A percentile compares a stretch with the other conserved stretches of the same genome.
Conservation (phyloP, 2,888 invertebrate genomes). For the Leucania comma region DNA sequence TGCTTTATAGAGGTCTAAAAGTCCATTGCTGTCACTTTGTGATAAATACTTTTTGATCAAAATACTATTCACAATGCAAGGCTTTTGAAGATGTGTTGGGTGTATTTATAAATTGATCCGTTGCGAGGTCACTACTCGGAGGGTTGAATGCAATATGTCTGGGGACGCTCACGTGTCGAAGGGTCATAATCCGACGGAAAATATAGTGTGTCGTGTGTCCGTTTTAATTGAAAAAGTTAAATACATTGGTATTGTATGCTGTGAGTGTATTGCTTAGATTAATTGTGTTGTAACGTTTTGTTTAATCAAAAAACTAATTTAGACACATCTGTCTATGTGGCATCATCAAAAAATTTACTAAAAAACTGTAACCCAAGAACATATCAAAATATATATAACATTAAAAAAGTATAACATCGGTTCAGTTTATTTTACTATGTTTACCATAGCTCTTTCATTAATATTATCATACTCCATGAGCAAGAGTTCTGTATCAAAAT, state of each 20-base stretch:
- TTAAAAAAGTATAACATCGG: no score
- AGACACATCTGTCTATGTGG: not conserved
- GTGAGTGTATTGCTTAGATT: conserved; percentile 46
- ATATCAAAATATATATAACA: no score
- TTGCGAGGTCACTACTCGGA: conserved; percentile 81
- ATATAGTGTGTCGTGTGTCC: conserved; percentile 80
- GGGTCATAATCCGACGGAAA: conserved; percentile 87
- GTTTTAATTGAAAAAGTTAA: conserved; percentile 86
- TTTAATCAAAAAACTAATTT: conserved; percentile 21
- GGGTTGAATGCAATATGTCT: conserved; percentile 84
- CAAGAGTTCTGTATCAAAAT: conserved; percentile 2
- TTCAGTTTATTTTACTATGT: not conserved
- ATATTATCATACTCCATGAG: not conserved
- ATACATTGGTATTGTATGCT: conserved; percentile 66
- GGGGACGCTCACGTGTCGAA: conserved; percentile 82
- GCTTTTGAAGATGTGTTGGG: conserved; percentile 69
- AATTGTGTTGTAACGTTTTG: conserved; percentile 20
- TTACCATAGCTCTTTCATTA: not conserved
- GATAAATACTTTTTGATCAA: conserved; percentile 35
- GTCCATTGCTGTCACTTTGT: conserved; percentile 13
- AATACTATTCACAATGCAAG: conserved; percentile 60
- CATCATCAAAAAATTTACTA: no score
- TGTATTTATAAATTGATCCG: conserved; percentile 85
- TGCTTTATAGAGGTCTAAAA: conserved; percentile 1
- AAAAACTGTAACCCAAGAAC: not conserved